These are phyloP conservation scores for Pseudorhiza aurosa DNA, from an alignment of 30 jellyfish, hydroid and myxozoan genomes.

Conservation along the genomic window DNA sequence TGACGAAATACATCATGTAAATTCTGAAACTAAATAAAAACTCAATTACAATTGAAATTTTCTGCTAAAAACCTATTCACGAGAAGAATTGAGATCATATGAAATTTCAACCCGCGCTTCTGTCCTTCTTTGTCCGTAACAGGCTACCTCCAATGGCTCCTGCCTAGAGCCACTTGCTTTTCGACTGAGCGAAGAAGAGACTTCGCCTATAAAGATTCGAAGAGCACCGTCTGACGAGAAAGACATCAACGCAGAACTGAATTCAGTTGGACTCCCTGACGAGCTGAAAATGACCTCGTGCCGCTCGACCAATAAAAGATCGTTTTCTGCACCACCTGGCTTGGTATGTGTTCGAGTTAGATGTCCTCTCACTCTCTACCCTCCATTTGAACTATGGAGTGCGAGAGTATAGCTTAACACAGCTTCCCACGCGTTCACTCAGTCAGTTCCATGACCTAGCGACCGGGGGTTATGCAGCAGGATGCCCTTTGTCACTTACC, in stretches of 20 bases:
- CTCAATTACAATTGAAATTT: no score
- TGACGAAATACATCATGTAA: no score
- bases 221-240: conserved; percentile 4
- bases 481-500: no score
- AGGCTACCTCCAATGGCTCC: not conserved
- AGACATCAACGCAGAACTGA: conserved; percentile 2
- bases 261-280: conserved; percentile 45
- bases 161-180: conserved; percentile 40
- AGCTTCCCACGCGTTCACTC: no score
- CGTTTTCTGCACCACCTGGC: conserved; percentile 93
- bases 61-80: no score
- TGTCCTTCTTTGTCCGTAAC: not conserved
- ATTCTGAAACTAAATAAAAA: no score
- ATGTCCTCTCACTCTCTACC: not conserved
- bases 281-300: conserved; percentile 22
- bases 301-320: conserved; percentile 30
- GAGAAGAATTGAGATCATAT: no score
- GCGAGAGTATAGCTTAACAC: no score
- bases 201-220: conserved; percentile 20
- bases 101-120: not conserved
- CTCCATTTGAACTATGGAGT: no score
- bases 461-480: no score
- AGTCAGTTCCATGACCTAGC: no score
- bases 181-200: conserved; percentile 44
- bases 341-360: conserved; percentile 13